Evolutionary conservation across 2,797 vertebrate genomes (phyloP), one percentile per base, ranked within the genome.

Genomic region (Pterois miles): DNA sequence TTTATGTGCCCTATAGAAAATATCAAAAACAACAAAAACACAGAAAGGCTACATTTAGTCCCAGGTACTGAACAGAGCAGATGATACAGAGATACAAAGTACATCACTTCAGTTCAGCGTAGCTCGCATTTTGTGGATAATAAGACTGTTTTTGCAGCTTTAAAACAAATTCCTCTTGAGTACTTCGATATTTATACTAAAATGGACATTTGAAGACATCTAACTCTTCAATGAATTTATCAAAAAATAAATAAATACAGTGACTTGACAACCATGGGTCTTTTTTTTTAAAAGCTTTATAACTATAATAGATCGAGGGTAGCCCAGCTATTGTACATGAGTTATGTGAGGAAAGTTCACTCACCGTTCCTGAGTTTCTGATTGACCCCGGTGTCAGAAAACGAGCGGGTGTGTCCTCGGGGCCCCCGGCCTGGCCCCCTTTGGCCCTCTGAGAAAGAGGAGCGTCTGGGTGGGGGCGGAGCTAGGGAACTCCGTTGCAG

Each of bases 391-490:
- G 98, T 99, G 87, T 99, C 98, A 0, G 98, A 99, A 76, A 97
- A 95, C 0, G 98, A 99, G 57, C 98, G 97, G 2, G 92, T n/a
- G 0, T 99, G 98, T 78, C 96, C 97, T 85, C 89, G 95, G 52
- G 93, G 69, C 78, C 65, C 91, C 68, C 59, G 92, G 56, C 7
- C 84, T 0, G 71, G 86, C 33, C 76, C 0, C 84, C 80, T 95
- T 86, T 98, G 97, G 31, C 96, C 96, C 85, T 97, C 98, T 0
- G 98, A 99, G 89, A 97, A 99, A 73, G 98, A 99, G 46, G 96
- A 98, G 53, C 97, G 92, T n/a, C 98, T 96, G 71, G 90, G 94
- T 86, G 89, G 64, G 73, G 84, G 77, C 12, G 88, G 82, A 2
- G 62, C 78, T 48, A 74, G 25, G 16, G 89, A 70, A 22, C n/a